Evolutionary conservation across 2,888 invertebrate genomes (phyloP).

Genomic region (Cantharis rustica): DNA sequence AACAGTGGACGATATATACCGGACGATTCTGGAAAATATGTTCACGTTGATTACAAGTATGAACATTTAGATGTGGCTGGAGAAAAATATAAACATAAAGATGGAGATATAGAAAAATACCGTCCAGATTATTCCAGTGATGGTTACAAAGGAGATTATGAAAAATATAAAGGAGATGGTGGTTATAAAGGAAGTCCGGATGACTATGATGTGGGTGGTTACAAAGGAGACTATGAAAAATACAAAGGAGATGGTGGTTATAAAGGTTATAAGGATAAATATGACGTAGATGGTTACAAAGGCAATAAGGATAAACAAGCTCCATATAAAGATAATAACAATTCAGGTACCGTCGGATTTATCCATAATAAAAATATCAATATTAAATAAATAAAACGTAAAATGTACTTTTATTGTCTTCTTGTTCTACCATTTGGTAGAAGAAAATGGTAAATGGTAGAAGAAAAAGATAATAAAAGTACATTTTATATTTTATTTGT

Average conservation of each 20-base stretch:
- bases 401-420: no score
- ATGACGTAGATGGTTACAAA: not conserved
- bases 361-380: no score
- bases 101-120: constrained; percentile 14
- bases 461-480: no score
- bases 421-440: no score
- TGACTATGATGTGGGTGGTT: not conserved
- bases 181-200: not conserved
- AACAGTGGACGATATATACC: constrained; percentile 30
- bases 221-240: not conserved
- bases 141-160: not conserved
- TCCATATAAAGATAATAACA: not conserved
- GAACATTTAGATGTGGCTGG: constrained; percentile 6
- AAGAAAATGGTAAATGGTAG: no score
- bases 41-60: constrained; percentile 29
- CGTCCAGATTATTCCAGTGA: not conserved
- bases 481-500: no score
- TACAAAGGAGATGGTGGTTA: not conserved
- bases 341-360: not conserved
- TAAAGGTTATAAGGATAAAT: not conserved
- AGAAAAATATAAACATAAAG: constrained; percentile 5
- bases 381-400: no score
- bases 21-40: constrained; percentile 20
- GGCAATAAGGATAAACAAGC: not conserved
- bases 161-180: not conserved